Conservation (phyloP, 2,797 vertebrate species). For the Ciconia nigra region DNA sequence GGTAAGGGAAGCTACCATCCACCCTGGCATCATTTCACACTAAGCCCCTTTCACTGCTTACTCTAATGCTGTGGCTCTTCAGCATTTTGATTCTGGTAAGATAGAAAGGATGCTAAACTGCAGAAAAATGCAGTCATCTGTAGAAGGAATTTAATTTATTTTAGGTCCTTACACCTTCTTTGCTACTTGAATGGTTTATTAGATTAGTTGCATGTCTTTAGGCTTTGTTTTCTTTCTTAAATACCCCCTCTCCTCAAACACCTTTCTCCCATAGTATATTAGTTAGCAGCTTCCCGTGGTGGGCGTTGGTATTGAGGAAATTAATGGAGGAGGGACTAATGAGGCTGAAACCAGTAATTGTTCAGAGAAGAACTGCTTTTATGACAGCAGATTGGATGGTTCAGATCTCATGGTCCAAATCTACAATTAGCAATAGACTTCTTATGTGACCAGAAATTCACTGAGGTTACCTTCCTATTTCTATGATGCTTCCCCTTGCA, state of each 20-base stretch:
- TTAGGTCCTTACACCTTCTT: not conserved
- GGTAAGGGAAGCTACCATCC: not conserved
- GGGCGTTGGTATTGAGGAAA: not conserved
- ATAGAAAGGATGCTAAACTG: not conserved
- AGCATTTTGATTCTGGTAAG: not conserved
- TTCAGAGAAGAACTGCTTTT: not conserved
- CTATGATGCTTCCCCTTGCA: not conserved
- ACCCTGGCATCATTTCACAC: not conserved
- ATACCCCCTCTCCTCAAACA: not conserved
- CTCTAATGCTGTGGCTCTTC: not conserved
- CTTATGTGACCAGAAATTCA: not conserved
- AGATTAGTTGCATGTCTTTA: not conserved
- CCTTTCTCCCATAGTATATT: not conserved
- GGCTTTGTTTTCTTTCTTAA: not conserved
- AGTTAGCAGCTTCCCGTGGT: not conserved
- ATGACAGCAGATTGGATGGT: not conserved
- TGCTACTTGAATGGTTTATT: not conserved
- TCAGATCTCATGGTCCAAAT: not conserved
- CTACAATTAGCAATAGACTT: not conserved
- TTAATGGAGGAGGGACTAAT: not conserved
- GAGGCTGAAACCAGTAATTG: not conserved
- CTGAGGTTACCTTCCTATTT: not conserved
- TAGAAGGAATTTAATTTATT: not conserved
- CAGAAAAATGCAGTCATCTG: not conserved
- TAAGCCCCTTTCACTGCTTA: not conserved